A percentile compares a stretch with the other conserved stretches of the same genome.
Conservation (phyloP, 35 echinoderm and acorn worm species). For the Ophiothrix spiculata region DNA sequence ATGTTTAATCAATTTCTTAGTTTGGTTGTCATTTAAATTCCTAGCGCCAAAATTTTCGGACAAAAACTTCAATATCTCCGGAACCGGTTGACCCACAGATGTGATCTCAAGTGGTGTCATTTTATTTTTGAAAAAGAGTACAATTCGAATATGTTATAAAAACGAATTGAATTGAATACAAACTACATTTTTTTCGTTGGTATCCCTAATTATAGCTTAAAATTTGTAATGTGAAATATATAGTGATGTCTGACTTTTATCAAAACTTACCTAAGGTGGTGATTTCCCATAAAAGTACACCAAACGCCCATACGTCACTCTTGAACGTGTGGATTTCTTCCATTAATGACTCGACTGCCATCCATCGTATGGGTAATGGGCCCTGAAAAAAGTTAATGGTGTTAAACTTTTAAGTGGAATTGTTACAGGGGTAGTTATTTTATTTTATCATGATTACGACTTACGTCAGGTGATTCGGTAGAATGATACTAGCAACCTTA, state of each 20-base stretch:
- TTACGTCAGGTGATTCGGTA: no score
- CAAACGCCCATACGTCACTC: constrained; percentile 29
- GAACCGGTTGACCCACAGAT: no score
- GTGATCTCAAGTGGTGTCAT: no score
- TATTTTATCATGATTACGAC: not conserved
- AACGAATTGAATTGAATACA: no score
- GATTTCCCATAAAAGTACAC: constrained; percentile 34
- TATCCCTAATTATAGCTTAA: not conserved
- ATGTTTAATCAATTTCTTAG: no score
- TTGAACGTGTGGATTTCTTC: not conserved
- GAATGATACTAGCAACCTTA: not conserved
- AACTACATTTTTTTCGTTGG: not conserved
- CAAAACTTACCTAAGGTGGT: constrained; percentile 18
- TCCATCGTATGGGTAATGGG: constrained; percentile 7
- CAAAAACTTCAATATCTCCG: no score
- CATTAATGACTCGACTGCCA: constrained; percentile 21
- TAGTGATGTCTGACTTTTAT: no score
- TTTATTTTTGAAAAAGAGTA: no score
- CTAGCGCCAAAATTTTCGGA: no score
- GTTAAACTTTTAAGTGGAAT: not conserved
- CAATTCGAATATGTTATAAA: no score
- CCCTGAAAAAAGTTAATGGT: not conserved
- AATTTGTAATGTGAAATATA: not conserved
- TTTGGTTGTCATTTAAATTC: no score
- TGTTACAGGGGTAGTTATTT: not conserved